These are phyloP conservation scores for Varanus komodoensis DNA, from an alignment of 2,113 vertebrate species.

Conservation along the genomic window DNA sequence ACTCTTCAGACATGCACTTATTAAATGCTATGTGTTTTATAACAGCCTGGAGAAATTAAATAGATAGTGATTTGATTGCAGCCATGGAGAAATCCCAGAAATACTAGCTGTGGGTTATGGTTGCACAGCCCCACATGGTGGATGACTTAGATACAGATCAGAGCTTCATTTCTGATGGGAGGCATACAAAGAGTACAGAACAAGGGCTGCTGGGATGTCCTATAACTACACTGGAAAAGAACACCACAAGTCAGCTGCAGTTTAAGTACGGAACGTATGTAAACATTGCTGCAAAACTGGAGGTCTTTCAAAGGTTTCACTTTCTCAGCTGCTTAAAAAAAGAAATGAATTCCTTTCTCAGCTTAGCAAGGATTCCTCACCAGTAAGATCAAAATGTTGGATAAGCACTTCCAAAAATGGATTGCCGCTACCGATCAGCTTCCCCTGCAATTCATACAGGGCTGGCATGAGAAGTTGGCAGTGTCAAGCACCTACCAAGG, in stretches of 20 bases:
- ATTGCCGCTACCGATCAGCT: neutral
- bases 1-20: no score
- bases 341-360: no score
- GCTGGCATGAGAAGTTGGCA: neutral
- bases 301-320: neutral
- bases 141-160: no score
- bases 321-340: neutral
- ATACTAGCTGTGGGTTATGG: neutral
- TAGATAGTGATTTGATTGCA: no score
- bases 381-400: neutral
- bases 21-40: no score
- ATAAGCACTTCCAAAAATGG: neutral
- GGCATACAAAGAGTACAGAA: neutral
- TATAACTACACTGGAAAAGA: constrained; percentile 11
- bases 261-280: neutral
- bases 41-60: no score
- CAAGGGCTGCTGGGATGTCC: neutral
- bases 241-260: neutral
- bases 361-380: neutral
- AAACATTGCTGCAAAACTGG: neutral
- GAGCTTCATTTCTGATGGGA: neutral
- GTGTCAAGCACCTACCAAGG: neutral
- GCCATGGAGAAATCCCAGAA: neutral
- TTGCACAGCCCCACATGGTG: no score
- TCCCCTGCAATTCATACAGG: neutral